phyloP scores from a whole-genome alignment of 2,888 invertebrate genomes.

The Anaspis maculata region DNA sequence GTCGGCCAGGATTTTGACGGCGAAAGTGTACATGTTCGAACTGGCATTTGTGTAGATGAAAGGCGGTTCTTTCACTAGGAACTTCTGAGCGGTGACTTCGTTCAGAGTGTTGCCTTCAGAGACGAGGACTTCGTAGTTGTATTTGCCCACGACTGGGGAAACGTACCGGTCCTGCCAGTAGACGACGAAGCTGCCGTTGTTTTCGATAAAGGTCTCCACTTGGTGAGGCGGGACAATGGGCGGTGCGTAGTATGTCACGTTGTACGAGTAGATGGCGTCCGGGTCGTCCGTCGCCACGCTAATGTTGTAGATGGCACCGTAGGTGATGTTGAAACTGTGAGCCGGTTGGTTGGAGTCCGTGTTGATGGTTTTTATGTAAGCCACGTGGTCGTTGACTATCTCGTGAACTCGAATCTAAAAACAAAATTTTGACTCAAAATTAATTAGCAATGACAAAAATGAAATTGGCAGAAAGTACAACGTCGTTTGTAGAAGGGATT shows the following conservation, averaged over 20 bases:
- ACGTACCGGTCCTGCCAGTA: slow-evolving; percentile 54
- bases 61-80: slow-evolving; percentile 48
- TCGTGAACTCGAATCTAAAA: slow-evolving; percentile 47
- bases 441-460: too few relatives aligned
- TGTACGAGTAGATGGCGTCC: slow-evolving; percentile 43
- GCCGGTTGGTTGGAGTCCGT: slow-evolving; percentile 4
- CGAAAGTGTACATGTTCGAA: slow-evolving; percentile 52
- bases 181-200: slow-evolving; percentile 55
- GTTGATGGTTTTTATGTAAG: slow-evolving; percentile 22
- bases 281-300: slow-evolving; percentile 43
- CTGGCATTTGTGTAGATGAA: slow-evolving; percentile 48
- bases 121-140: slow-evolving; percentile 58
- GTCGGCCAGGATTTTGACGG: slow-evolving; percentile 52
- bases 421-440: background rate
- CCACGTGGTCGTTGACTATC: slow-evolving; percentile 39
- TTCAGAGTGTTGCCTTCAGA: slow-evolving; percentile 47
- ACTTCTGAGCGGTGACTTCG: slow-evolving; percentile 44
- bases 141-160: slow-evolving; percentile 29
- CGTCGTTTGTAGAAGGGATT: too few relatives aligned
- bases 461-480: too few relatives aligned
- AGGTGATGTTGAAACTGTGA: slow-evolving; percentile 44
- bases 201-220: slow-evolving; percentile 50
- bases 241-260: slow-evolving; percentile 47
- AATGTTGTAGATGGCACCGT: slow-evolving; percentile 48
- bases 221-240: slow-evolving; percentile 55